Conservation (phyloP, 2,888 invertebrate species). For the Patella ulyssiponensis region DNA sequence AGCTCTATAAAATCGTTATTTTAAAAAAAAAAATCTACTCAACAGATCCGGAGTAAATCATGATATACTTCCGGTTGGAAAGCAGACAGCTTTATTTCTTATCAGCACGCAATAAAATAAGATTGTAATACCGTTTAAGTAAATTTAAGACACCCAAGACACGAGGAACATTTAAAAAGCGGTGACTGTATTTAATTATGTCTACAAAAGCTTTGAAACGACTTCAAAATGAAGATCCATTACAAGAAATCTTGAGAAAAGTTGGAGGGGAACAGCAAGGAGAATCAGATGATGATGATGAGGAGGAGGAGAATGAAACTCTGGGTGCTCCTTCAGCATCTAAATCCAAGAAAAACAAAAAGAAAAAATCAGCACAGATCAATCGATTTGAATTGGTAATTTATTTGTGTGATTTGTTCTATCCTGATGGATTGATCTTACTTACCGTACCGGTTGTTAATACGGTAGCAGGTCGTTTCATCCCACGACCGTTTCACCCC, state of each 20-base stretch:
- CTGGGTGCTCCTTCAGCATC: neutral
- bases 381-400: conserved; percentile 58
- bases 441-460: no score
- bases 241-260: conserved; percentile 30
- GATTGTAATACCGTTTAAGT: no score
- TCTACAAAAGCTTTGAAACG: conserved; percentile 61
- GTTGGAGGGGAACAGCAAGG: conserved; percentile 33
- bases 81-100: neutral
- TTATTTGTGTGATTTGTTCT: neutral
- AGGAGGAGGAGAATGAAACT: conserved; percentile 25
- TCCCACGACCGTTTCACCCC: no score
- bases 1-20: no score
- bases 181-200: conserved; percentile 40
- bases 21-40: no score
- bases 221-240: conserved; percentile 48
- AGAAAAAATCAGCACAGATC: conserved; percentile 24
- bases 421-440: no score
- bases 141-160: no score
- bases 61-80: conserved; percentile 15
- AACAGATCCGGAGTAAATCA: conserved; percentile 8
- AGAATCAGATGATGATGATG: conserved; percentile 28
- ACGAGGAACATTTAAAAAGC: no score
- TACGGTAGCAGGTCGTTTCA: no score
- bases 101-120: no score
- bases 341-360: conserved; percentile 28